These are phyloP conservation scores for Carassius carassius DNA, from an alignment of 2,113 vertebrate genomes.

Conservation along the genomic window DNA sequence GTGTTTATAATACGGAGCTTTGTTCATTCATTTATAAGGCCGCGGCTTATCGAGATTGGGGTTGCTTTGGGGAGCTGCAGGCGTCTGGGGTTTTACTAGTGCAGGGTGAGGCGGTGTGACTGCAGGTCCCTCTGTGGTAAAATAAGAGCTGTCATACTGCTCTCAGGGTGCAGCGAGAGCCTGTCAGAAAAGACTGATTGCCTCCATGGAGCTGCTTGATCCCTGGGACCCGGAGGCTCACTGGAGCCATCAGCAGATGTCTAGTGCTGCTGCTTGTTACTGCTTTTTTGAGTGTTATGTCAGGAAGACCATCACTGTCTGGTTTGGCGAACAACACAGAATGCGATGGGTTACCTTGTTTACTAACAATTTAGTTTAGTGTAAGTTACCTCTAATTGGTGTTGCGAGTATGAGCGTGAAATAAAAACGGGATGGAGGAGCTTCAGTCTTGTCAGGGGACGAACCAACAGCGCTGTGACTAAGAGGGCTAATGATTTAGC, in stretches of 20 bases:
- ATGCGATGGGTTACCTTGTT: neutral
- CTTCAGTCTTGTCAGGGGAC: conserved; percentile 49
- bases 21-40: conserved; percentile 79
- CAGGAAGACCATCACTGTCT: conserved; percentile 31
- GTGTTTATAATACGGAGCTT: conserved; percentile 73
- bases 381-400: conserved; percentile 17
- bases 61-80: conserved; percentile 42
- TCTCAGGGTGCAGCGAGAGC: conserved; percentile 51
- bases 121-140: conserved; percentile 55
- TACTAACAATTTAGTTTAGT: conserved; percentile 18
- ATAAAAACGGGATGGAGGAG: conserved; percentile 41
- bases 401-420: neutral
- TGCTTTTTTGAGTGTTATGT: conserved; percentile 44
- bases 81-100: conserved; percentile 41
- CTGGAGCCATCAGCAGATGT: conserved; percentile 63
- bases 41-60: conserved; percentile 60
- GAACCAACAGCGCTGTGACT: conserved; percentile 50
- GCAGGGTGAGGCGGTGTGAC: conserved; percentile 49
- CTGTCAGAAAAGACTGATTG: conserved; percentile 68
- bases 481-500: conserved; percentile 68
- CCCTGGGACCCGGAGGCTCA: conserved; percentile 60
- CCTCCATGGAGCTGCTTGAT: conserved; percentile 65
- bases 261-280: conserved; percentile 59
- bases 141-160: conserved; percentile 61
- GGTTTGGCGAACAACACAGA: neutral